Percentiles rank a stretch among this genome's conserved stretches.
Conservation (phyloP, 2,888 invertebrate genomes). For the Lobophora halterata region DNA sequence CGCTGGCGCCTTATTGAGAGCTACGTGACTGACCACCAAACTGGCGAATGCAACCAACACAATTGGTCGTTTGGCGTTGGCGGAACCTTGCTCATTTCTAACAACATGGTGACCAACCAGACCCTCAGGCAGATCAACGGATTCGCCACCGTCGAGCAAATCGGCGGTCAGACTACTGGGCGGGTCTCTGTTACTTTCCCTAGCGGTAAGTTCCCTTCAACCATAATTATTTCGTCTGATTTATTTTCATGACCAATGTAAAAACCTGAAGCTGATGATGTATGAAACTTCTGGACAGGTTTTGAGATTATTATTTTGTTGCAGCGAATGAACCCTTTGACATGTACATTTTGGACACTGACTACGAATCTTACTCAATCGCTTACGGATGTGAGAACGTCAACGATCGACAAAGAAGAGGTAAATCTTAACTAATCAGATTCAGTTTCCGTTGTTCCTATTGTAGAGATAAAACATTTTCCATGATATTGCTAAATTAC, state of each 20-base stretch:
- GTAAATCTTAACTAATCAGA: too few relatives aligned
- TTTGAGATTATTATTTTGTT: constrained; percentile 17
- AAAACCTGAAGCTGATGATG: too few relatives aligned
- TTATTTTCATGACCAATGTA: too few relatives aligned
- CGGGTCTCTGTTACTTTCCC: constrained; percentile 74
- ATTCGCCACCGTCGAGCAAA: constrained; percentile 56
- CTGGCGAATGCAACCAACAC: constrained; percentile 44
- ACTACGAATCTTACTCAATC: constrained; percentile 81
- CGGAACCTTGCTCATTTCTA: constrained; percentile 43
- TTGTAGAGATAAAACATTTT: too few relatives aligned
- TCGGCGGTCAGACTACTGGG: constrained; percentile 56
- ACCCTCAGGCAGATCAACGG: constrained; percentile 73
- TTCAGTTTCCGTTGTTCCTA: too few relatives aligned
- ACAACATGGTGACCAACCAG: constrained; percentile 62
- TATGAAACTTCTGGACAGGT: neutral
- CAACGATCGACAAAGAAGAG: constrained; percentile 29
- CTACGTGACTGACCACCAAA: constrained; percentile 42
- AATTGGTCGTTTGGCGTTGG: constrained; percentile 61
- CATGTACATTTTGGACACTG: constrained; percentile 67
- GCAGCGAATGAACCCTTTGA: constrained; percentile 34
- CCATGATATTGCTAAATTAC: too few relatives aligned
- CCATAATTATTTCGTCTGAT: neutral
- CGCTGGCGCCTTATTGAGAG: constrained; percentile 44
- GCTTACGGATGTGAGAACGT: constrained; percentile 82
- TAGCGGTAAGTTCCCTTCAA: constrained; percentile 37